Conservation (phyloP, 2,113 vertebrate genomes). For the Tupaia chinensis region DNA sequence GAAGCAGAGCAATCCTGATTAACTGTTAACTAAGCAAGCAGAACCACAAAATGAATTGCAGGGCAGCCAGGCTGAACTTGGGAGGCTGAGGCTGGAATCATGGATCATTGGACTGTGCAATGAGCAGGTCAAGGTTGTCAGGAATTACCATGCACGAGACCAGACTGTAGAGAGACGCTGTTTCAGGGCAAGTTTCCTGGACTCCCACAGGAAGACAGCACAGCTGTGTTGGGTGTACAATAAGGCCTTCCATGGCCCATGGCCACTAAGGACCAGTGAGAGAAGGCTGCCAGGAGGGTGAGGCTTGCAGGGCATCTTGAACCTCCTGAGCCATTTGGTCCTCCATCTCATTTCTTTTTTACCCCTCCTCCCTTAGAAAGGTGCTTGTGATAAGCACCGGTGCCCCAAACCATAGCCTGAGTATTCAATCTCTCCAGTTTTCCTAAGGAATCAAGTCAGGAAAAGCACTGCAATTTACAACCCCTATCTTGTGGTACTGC, state of each 20-base stretch:
- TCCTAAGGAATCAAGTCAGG: conserved; percentile 47
- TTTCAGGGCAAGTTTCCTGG: neutral
- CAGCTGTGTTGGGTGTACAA: neutral
- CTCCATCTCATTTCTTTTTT: neutral
- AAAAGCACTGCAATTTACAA: conserved; percentile 40
- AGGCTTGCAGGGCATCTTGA: neutral
- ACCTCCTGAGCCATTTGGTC: neutral
- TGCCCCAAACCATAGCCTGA: conserved; percentile 15
- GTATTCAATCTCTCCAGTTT: neutral
- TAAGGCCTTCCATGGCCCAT: too few relatives aligned
- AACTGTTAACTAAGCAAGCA: neutral
- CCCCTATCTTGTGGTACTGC: neutral
- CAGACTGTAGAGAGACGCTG: neutral
- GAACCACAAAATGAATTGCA: neutral
- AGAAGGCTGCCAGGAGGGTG: neutral
- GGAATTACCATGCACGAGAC: neutral
- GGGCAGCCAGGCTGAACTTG: neutral
- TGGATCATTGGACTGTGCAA: neutral
- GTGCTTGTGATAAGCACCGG: neutral
- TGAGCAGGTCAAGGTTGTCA: neutral
- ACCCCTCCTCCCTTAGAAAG: neutral
- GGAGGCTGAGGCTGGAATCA: neutral
- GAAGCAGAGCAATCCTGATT: neutral
- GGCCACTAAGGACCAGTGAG: neutral
- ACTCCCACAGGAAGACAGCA: neutral